Base-by-base conservation (phyloP, 1,140 invertebrate species). In the Mya arenaria region DNA sequence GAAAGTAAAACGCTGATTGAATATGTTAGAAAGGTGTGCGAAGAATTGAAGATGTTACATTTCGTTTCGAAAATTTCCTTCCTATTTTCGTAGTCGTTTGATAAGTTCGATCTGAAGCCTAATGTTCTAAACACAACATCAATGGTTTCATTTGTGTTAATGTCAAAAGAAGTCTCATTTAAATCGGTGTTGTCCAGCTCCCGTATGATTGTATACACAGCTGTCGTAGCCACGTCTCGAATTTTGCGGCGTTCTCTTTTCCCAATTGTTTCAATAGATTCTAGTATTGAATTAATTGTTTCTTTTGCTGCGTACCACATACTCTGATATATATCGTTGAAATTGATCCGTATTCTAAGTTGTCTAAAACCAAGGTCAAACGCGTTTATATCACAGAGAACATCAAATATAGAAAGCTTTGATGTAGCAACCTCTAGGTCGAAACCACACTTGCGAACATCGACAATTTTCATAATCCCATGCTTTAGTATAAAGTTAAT, bases 401-500 rank as follows among this genome's bases (percentile, higher is more conserved):
- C 63, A 10, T 37, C 34, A 58, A 78, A 66, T 0, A 68, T 34
- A 37, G 41, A 19, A 0, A 41, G 37, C 4, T 78, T 48, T 36
- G n/a, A 13, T 23, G 32, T 36, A 15, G 63, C 34, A 32, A 56
- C 3, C 39, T 62, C 23, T 19, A 74, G 34, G 10, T 56, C 63
- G 41, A 78, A 78, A 66, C 75, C 75, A 78, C 75, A 78, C 17
- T 78, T 78, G 25, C 48, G 3, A 0, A 68, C 44, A 56, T 78
- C 75, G 28, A 78, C 39, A 4, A 78, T 52, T 25, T 62, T 78
- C 32, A 55, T 17, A 1, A 78, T 36, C 8, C 75, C 75, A 39
- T 78, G 65, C 25, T 78, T 17, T 8, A 78, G 36, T 0, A 78
- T 41, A 34, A 56, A 68, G 13, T 68, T 28, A 10, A 78, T 8